Evolutionary conservation across 2,888 invertebrate genomes (phyloP), one percentile per base, ranked within the genome.

Genomic region (Melangyna quadrimaculata): DNA sequence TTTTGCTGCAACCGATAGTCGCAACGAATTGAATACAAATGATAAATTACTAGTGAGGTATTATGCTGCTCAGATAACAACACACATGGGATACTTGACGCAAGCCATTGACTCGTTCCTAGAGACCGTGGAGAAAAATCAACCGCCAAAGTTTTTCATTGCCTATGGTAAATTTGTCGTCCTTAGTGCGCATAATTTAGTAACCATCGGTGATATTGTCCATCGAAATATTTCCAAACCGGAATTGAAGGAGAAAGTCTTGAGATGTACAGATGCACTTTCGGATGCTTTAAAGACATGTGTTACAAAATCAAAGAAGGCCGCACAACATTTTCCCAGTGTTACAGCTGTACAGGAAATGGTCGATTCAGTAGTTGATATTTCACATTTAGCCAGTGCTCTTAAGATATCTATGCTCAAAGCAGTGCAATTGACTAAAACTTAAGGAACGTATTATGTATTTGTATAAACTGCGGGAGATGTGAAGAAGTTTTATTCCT

Each of bases 91-190:
- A 24, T 95, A 96, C 91, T 94, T 99, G 59, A 95, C 96, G 86
- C 96, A 96, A 88, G 97, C 98, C 17, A 97, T 98, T 75, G 98
- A 98, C 89, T 97, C 97, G 0, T 98, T 99, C 93, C 94, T 98
- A 59, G 94, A 96, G 89, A 97, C 97, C 6, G 96, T 99, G 48
- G 97, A 98, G 90, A 96, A 96, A 92, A 98, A 98, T 90, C 97
- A 98, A 91, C 98, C 98, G 45, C 98, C 99, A 0, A 97, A 97
- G 92, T 96, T 95, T 87, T 98, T 98, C 92, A 95, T 98, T 69
- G 97, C 97, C 14, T 97, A 98, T 91, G 97, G 97, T 70, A 98
- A 98, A 92, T 98, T 98, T 92, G 98, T 99, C 10, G 97, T 98
- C 40, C 94, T 99, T 63, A 97, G 97, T 91, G 98, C 98, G 29